phyloP scores from a whole-genome alignment of 2,113 vertebrate species.

The Poecilia latipinna region DNA sequence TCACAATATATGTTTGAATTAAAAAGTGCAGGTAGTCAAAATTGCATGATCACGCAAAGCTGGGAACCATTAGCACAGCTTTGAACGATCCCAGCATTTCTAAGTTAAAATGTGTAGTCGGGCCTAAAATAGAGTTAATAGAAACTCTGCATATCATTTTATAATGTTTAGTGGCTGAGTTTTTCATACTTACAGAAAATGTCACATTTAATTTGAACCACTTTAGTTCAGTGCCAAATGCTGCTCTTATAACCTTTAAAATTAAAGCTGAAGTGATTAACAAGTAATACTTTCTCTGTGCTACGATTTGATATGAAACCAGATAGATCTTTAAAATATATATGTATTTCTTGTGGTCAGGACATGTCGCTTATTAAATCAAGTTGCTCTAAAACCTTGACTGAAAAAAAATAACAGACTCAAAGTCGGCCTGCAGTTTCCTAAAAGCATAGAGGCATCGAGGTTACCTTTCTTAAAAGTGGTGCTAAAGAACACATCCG shows the following conservation, averaged over 20 bases:
- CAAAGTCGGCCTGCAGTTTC: background rate
- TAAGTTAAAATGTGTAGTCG: too few relatives aligned
- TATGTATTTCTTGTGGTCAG: too few relatives aligned
- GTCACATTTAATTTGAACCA: background rate
- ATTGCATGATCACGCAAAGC: background rate
- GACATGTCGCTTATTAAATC: background rate
- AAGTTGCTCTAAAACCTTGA: background rate
- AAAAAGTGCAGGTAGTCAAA: background rate
- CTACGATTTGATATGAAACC: too few relatives aligned
- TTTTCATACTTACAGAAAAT: background rate
- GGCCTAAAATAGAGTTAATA: too few relatives aligned
- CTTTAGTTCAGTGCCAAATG: background rate
- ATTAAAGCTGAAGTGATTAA: too few relatives aligned
- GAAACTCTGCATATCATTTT: background rate
- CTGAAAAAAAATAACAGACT: background rate
- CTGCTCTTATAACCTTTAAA: too few relatives aligned
- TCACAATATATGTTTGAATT: background rate
- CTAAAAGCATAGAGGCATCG: background rate
- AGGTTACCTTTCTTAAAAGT: background rate
- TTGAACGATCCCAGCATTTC: background rate
- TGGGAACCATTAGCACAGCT: background rate
- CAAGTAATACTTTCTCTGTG: too few relatives aligned
- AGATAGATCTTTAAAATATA: too few relatives aligned
- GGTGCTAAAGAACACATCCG: background rate
- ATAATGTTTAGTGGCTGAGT: too few relatives aligned